A percentile compares a stretch with the other conserved stretches of the same genome.
phyloP scores from a whole-genome alignment of 2,797 vertebrate genomes.

The Chelonia mydas region DNA sequence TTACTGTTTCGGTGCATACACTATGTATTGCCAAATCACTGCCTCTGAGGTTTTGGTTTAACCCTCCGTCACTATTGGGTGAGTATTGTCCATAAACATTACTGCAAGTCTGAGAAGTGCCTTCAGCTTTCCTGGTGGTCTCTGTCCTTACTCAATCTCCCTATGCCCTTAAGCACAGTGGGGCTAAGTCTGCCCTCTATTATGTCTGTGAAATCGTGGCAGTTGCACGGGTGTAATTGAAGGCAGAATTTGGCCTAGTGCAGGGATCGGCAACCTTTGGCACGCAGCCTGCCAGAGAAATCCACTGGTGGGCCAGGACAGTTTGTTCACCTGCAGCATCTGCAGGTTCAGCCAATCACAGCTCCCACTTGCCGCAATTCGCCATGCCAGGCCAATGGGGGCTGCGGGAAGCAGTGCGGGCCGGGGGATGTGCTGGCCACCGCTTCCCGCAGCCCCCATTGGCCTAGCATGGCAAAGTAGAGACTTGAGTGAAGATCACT shows the following conservation, averaged over 20 bases:
- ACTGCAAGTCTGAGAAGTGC: neutral
- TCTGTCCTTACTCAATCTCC: neutral
- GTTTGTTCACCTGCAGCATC: no score
- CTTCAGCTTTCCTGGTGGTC: neutral
- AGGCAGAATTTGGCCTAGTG: neutral
- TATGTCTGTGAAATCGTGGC: neutral
- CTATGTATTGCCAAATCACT: neutral
- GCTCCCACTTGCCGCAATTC: no score
- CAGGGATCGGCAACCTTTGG: no score
- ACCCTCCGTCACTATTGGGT: neutral
- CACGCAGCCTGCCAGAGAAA: no score
- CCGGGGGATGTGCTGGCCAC: no score
- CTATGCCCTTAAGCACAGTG: rapidly evolving
- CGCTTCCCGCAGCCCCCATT: no score
- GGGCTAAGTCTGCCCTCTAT: neutral
- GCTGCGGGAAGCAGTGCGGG: no score
- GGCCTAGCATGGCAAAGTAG: neutral
- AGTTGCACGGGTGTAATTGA: rapidly evolving
- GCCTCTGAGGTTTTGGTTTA: neutral
- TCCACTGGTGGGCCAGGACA: no score
- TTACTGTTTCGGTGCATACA: neutral
- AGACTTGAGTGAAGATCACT: neutral
- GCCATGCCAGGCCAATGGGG: no score
- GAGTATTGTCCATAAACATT: neutral
- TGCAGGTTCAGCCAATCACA: no score